Evolutionary conservation across 92 coral and sea anemone species (phyloP).

Genomic region (Scolanthus callimorphus): DNA sequence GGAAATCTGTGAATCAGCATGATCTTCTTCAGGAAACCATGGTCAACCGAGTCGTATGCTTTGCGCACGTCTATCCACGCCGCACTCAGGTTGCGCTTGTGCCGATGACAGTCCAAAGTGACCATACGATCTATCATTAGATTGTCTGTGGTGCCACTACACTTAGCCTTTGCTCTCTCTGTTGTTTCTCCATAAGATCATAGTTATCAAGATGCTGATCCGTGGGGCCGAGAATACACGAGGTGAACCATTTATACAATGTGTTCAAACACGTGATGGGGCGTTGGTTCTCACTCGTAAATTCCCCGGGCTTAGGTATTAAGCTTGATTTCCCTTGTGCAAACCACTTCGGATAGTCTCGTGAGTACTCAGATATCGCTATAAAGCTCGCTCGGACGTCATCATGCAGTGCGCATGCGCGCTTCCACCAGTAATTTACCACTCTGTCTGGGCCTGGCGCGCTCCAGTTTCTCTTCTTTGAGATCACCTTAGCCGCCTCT

Average conservation of each 20-base stretch:
- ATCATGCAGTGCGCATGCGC: too few species aligned
- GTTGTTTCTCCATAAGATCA: conserved; percentile 34
- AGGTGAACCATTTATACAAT: conserved; percentile 43
- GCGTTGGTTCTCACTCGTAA: conserved; percentile 43
- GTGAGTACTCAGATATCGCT: background rate
- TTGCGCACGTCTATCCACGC: conserved; percentile 51
- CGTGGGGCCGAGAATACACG: conserved; percentile 40
- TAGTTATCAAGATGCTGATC: conserved; percentile 33
- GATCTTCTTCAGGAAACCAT: conserved; percentile 32
- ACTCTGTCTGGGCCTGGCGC: too few species aligned
- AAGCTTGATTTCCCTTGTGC: conserved; percentile 32
- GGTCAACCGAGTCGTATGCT: conserved; percentile 38
- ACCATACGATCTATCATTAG: conserved; percentile 63
- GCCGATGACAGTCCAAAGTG: conserved; percentile 26
- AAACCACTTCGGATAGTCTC: conserved; percentile 33
- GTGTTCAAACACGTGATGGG: conserved; percentile 57
- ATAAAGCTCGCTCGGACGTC: conserved; percentile 3
- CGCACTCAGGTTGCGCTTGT: conserved; percentile 37
- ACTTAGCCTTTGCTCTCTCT: conserved; percentile 40
- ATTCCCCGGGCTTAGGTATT: conserved; percentile 35
- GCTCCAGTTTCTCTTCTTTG: conserved; percentile 30
- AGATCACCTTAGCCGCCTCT: conserved; percentile 10
- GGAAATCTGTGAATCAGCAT: conserved; percentile 39
- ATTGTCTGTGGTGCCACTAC: conserved; percentile 47
- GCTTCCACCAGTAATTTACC: too few species aligned